Conservation (phyloP, 2,113 vertebrate species). For the Willisornis vidua region DNA sequence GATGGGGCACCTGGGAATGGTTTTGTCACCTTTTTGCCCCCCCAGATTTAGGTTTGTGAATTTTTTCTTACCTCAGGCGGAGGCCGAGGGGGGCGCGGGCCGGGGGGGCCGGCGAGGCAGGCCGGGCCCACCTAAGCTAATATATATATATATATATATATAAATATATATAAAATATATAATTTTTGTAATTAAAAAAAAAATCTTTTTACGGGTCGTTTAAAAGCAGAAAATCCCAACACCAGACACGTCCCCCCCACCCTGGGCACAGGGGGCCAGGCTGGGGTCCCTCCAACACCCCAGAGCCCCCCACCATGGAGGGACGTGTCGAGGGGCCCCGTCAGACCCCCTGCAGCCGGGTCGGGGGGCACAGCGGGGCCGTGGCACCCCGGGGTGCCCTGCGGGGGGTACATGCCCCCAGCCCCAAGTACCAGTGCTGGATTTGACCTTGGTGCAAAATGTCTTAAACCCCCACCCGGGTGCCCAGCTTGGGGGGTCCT, state of each 20-base stretch:
- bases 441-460: constrained; percentile 72
- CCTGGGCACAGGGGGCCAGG: neutral
- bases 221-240: constrained; percentile 15
- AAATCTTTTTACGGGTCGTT: constrained; percentile 51
- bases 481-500: neutral
- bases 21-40: too few species aligned
- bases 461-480: constrained; percentile 61
- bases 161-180: constrained; percentile 25
- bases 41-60: too few species aligned
- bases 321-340: neutral
- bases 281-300: neutral
- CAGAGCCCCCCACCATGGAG: neutral
- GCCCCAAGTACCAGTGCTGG: neutral
- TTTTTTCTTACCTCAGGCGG: too few species aligned
- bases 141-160: neutral
- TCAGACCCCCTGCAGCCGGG: neutral
- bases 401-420: neutral
- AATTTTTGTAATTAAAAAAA: constrained; percentile 57
- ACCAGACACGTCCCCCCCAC: neutral
- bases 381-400: neutral
- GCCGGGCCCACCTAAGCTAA: neutral
- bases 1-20: too few species aligned
- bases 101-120: neutral
- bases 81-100: neutral
- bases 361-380: neutral